These are phyloP conservation scores for Plagodis pulveraria DNA, from an alignment of 2,888 invertebrate species.

Conservation along the genomic window DNA sequence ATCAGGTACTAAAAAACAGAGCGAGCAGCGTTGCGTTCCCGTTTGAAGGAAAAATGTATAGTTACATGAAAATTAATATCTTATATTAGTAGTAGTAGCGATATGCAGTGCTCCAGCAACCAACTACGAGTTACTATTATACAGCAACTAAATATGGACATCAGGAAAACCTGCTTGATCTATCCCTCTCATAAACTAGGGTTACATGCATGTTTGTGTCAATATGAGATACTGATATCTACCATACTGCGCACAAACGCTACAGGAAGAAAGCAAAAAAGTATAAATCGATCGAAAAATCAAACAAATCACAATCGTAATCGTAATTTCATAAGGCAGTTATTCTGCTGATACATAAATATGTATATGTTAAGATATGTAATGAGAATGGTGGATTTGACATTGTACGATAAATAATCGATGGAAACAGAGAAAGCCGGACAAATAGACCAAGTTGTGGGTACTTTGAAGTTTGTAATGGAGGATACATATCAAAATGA, in stretches of 20 bases:
- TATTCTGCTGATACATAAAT: constrained; percentile 11
- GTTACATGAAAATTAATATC: no score
- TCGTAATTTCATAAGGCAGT: constrained; percentile 31
- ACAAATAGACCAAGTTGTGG: neutral
- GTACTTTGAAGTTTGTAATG: constrained; percentile 9
- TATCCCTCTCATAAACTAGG: no score
- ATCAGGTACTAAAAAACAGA: no score
- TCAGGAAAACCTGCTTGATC: no score
- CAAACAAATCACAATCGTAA: constrained; percentile 36
- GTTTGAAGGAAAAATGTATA: no score
- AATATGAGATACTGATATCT: constrained; percentile 6
- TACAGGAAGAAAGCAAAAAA: constrained; percentile 26
- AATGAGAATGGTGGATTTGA: constrained; percentile 18
- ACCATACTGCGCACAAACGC: constrained; percentile 22
- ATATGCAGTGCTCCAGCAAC: no score
- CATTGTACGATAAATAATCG: constrained; percentile 19
- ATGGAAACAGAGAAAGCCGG: constrained; percentile 7
- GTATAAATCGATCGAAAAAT: constrained; percentile 29
- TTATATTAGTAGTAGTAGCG: no score
- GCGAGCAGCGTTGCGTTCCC: no score
- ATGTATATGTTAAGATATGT: constrained; percentile 7
- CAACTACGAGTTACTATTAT: no score
- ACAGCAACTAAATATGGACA: no score
- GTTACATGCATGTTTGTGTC: neutral
- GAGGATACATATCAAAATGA: constrained; percentile 20